Evolutionary conservation across 2,888 invertebrate species (phyloP).

Genomic region (Lysandra bellargus): DNA sequence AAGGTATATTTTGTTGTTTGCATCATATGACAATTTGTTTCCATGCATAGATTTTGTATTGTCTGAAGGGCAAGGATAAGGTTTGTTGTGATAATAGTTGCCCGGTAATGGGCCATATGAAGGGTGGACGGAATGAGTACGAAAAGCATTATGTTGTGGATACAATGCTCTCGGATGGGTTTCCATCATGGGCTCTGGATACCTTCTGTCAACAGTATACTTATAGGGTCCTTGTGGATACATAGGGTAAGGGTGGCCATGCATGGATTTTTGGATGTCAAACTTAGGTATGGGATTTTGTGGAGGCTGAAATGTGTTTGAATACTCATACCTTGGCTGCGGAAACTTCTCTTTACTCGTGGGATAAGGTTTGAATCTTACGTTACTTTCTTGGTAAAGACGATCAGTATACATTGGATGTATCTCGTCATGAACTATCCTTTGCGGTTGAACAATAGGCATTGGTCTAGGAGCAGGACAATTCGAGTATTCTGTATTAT

Average conservation of each 20-base stretch:
- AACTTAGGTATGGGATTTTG: conserved; percentile 62
- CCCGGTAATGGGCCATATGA: conserved; percentile 59
- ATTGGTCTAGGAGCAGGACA: conserved; percentile 62
- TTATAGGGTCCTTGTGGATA: conserved; percentile 63
- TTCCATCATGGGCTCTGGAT: conserved; percentile 61
- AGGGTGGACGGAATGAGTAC: conserved; percentile 63
- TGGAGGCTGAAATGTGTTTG: conserved; percentile 64
- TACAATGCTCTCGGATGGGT: conserved; percentile 61
- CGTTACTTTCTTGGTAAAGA: conserved; percentile 63
- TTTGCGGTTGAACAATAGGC: conserved; percentile 56
- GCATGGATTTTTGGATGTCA: conserved; percentile 63
- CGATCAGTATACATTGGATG: conserved; percentile 60
- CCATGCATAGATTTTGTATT: conserved; percentile 52
- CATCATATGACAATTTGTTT: conserved; percentile 65
- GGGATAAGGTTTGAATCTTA: conserved; percentile 72
- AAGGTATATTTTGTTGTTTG: conserved; percentile 58
- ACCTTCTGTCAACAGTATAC: conserved; percentile 66
- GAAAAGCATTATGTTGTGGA: conserved; percentile 59
- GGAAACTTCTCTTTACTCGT: conserved; percentile 65
- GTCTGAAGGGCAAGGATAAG: conserved; percentile 61
- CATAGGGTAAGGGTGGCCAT: conserved; percentile 59
- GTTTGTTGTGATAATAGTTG: conserved; percentile 62
- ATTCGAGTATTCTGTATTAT: conserved; percentile 64
- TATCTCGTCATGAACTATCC: conserved; percentile 59
- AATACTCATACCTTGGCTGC: conserved; percentile 73